These are phyloP conservation scores for Plumapathes pennacea DNA, from an alignment of 92 coral and sea anemone species.

Conservation along the genomic window DNA sequence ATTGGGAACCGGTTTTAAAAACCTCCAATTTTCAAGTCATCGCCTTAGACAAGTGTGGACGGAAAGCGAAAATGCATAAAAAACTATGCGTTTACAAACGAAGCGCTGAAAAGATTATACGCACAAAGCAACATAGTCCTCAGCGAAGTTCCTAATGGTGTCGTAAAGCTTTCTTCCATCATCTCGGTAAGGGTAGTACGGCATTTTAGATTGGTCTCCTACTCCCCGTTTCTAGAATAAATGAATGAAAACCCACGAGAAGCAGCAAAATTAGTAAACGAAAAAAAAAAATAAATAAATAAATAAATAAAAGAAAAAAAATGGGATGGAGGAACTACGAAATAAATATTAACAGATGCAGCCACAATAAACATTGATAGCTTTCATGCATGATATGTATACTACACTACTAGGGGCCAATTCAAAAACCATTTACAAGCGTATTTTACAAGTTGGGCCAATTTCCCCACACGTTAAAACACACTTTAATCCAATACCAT, in stretches of 20 bases:
- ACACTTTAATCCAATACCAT: too few relatives aligned
- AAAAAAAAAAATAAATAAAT: background rate
- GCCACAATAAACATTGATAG: too few relatives aligned
- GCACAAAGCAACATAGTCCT: conserved; percentile 72
- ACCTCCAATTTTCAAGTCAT: too few relatives aligned
- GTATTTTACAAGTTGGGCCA: too few relatives aligned
- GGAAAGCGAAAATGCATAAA: too few relatives aligned
- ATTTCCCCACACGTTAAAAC: too few relatives aligned
- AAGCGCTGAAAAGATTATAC: too few relatives aligned
- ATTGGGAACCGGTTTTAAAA: background rate
- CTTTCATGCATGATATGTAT: too few relatives aligned
- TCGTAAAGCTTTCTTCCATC: conserved; percentile 65
- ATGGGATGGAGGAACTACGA: background rate
- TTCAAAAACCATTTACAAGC: too few relatives aligned
- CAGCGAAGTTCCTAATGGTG: conserved; percentile 55
- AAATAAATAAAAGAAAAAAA: background rate
- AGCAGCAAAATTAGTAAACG: background rate
- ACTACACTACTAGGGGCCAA: too few relatives aligned
- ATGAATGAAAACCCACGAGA: background rate
- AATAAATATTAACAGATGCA: too few relatives aligned
- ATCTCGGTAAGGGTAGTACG: conserved; percentile 96
- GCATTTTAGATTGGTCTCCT: conserved; percentile 60
- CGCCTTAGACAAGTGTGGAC: background rate
- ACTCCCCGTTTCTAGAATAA: conserved; percentile 87
- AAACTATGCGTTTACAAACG: too few relatives aligned